Evolutionary conservation across 1,140 invertebrate species (phyloP), one percentile per base, ranked within the genome.

Genomic region (Drosophila pruinosa): DNA sequence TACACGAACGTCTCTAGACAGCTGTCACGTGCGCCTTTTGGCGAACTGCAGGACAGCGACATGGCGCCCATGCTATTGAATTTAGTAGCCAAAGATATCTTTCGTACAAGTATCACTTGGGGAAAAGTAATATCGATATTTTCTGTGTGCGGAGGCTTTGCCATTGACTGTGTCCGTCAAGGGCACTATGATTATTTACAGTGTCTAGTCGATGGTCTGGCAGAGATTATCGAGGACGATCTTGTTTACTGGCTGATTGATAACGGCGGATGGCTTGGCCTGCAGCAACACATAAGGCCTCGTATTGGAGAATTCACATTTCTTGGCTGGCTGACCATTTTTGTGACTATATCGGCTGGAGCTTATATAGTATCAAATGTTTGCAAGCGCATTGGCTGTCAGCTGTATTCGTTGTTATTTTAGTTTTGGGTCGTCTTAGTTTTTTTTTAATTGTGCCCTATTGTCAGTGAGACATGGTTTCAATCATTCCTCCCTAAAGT

Each of bases 221-320:
- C 92, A 0, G 92, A 93, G 63, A 92, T 95, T 26, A 90, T 95
- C 10, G 94, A 95, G 82, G 93, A 95, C 58, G 93, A 94, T 72
- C 80, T 96, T 4, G 94, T 94, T 3, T 78, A 92, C 15, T 96
- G 95, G 95, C 93, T 96, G 15, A 93, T 93, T 38, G 92, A 93
- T 15, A 95, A 95, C 82, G 95, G 95, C 26, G 95, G 95, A 75
- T 96, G 95, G 95, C 93, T 95, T 89, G 92, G 92, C 59, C 39
- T 91, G 2, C 89, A 83, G 54, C 69, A 89, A 59, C 90, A 91
- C 17, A 91, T 90, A 59, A 57, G 80, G 22, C 90, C 89, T 2
- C 72, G 74, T 3, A 73, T 68, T 6, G 82, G 79, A 4, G 76
- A 89, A 12, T 90, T 90, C 54, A 78, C 90, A 22, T 90, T 91